A percentile compares a stretch with the other conserved stretches of the same genome.
Evolutionary conservation across 2,888 invertebrate species (phyloP).

Genomic region (Drymonia ruficornis): DNA sequence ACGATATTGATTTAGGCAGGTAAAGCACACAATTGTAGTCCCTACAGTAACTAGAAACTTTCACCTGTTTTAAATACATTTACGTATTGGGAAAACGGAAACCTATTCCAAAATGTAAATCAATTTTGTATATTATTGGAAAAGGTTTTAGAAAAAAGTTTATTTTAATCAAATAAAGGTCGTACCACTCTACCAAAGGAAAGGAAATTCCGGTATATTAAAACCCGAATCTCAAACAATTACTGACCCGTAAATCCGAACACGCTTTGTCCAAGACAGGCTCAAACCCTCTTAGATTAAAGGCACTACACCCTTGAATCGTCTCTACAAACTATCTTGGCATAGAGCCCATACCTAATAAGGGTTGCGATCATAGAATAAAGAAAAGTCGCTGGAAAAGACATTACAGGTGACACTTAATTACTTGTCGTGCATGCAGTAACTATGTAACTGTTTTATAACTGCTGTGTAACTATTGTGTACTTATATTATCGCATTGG

Average conservation of each 20-base stretch:
- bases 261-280: conserved; percentile 16
- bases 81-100: neutral
- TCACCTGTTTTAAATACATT: neutral
- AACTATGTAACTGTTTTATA: too few species aligned
- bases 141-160: too few species aligned
- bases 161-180: too few species aligned
- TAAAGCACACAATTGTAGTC: conserved; percentile 9
- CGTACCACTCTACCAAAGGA: conserved; percentile 1
- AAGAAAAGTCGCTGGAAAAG: too few species aligned
- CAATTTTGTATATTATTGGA: too few species aligned
- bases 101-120: too few species aligned
- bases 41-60: neutral
- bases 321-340: neutral
- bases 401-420: too few species aligned
- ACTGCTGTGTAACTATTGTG: too few species aligned
- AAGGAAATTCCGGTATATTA: neutral
- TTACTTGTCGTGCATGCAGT: too few species aligned
- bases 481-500: too few species aligned
- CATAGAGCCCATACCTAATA: neutral
- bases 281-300: neutral
- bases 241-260: conserved; percentile 17
- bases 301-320: neutral
- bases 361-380: neutral
- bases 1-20: conserved; percentile 21
- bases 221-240: conserved; percentile 10